phyloP scores from a whole-genome alignment of 2,113 vertebrate genomes.

The Anolis sagrei region DNA sequence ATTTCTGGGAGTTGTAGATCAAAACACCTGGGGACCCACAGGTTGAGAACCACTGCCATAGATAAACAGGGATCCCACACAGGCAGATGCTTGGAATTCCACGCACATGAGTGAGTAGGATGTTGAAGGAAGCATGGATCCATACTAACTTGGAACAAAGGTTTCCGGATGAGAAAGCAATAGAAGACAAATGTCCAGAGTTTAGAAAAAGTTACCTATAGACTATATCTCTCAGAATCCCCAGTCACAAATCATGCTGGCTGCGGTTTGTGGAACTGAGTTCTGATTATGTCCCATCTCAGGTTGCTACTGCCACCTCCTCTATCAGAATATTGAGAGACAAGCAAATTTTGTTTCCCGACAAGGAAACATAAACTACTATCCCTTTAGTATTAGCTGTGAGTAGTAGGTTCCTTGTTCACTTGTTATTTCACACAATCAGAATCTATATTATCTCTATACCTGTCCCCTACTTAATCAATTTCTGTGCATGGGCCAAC shows the following conservation, averaged over 20 bases:
- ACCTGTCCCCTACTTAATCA: neutral
- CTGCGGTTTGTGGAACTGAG: too few species aligned
- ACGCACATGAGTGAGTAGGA: neutral
- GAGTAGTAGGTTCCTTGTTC: neutral
- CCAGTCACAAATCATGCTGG: too few species aligned
- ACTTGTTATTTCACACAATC: neutral
- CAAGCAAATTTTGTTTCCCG: too few species aligned
- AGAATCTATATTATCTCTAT: neutral
- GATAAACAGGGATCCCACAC: neutral
- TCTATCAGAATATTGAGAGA: neutral
- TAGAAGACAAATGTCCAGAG: too few species aligned
- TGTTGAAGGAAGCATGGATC: neutral
- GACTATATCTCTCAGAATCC: too few species aligned
- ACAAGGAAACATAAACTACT: neutral
- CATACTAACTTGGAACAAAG: neutral
- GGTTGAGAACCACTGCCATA: too few species aligned
- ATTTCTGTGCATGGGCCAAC: rapidly evolving
- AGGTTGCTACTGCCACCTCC: neutral
- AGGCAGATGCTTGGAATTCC: neutral
- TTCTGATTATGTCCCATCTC: too few species aligned
- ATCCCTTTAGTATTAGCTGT: neutral
- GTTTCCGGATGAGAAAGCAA: too few species aligned
- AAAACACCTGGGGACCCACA: too few species aligned
- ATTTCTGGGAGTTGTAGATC: too few species aligned
- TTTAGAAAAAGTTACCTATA: too few species aligned